phyloP scores from a whole-genome alignment of 2,888 invertebrate species.

The Himalopsyche japonica region DNA sequence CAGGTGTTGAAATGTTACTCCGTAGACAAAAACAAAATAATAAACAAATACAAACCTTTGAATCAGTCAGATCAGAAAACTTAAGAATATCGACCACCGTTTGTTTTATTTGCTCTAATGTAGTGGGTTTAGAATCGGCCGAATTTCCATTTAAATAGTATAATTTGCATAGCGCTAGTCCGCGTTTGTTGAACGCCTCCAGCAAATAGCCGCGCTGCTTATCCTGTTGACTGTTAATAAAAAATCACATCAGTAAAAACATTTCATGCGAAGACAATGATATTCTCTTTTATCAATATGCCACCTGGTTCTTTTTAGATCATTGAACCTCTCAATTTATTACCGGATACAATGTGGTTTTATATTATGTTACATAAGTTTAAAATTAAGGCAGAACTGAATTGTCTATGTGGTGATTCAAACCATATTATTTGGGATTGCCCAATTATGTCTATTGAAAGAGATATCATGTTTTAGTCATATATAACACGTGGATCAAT shows the following conservation, averaged over 20 bases:
- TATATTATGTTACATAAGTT: too few relatives aligned
- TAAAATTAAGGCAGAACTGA: too few relatives aligned
- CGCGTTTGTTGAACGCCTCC: constrained; percentile 79
- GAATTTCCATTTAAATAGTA: constrained; percentile 51
- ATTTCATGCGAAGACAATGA: background rate
- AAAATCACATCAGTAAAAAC: background rate
- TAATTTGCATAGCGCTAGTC: constrained; percentile 71
- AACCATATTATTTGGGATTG: too few relatives aligned
- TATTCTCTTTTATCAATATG: too few relatives aligned
- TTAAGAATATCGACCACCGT: constrained; percentile 67
- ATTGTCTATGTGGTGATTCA: too few relatives aligned
- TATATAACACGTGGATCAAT: too few relatives aligned
- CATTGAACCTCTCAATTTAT: too few relatives aligned
- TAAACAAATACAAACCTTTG: constrained; percentile 62
- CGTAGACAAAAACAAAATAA: background rate
- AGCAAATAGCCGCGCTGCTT: constrained; percentile 78
- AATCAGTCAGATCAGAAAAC: constrained; percentile 78
- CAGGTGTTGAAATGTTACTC: too few relatives aligned
- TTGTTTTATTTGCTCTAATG: constrained; percentile 43
- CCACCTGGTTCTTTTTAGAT: too few relatives aligned
- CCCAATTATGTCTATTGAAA: too few relatives aligned
- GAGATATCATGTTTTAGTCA: too few relatives aligned
- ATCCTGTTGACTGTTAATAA: constrained; percentile 71
- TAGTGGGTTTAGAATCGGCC: constrained; percentile 61
- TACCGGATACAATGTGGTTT: too few relatives aligned